A percentile compares a stretch with the other conserved stretches of the same genome.
Evolutionary conservation across 2,888 invertebrate species (phyloP).

Genomic region (Drosophila villosipedis): DNA sequence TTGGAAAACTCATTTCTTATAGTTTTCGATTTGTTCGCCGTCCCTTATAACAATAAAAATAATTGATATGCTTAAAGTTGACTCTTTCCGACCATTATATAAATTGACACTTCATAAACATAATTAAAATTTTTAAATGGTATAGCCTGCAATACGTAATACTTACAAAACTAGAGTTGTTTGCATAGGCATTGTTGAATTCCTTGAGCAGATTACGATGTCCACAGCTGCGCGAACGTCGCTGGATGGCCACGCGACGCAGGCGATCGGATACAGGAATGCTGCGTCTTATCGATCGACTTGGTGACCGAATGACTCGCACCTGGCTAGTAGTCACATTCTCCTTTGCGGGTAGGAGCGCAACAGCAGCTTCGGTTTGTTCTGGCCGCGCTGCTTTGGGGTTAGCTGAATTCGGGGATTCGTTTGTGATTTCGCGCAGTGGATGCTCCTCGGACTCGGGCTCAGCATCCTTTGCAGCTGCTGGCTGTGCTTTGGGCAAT

Average conservation of each 20-base stretch:
- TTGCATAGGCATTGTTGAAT: conserved; percentile 41
- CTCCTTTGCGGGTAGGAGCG: not conserved
- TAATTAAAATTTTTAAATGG: not conserved
- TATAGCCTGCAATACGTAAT: not conserved
- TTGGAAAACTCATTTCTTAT: not conserved
- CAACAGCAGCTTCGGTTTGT: not conserved
- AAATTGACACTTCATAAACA: not conserved
- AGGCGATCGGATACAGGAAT: conserved; percentile 63
- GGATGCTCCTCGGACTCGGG: conserved; percentile 1
- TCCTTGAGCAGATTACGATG: conserved; percentile 56
- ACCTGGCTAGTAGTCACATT: not conserved
- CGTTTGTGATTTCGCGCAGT: conserved; percentile 8
- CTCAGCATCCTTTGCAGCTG: not conserved
- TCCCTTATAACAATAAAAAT: not conserved
- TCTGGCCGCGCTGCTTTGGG: no score
- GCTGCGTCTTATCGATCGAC: conserved; percentile 33
- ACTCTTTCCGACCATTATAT: not conserved
- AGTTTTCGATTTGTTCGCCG: not conserved
- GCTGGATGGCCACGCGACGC: conserved; percentile 61
- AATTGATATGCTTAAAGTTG: not conserved
- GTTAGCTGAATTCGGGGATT: not conserved
- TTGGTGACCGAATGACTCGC: not conserved
- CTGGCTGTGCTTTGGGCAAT: conserved; percentile 14
- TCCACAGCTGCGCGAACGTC: conserved; percentile 66
- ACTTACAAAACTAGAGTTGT: conserved; percentile 49